Base-by-base conservation (phyloP, 2,797 vertebrate genomes). In the Lepus oiostolus region DNA sequence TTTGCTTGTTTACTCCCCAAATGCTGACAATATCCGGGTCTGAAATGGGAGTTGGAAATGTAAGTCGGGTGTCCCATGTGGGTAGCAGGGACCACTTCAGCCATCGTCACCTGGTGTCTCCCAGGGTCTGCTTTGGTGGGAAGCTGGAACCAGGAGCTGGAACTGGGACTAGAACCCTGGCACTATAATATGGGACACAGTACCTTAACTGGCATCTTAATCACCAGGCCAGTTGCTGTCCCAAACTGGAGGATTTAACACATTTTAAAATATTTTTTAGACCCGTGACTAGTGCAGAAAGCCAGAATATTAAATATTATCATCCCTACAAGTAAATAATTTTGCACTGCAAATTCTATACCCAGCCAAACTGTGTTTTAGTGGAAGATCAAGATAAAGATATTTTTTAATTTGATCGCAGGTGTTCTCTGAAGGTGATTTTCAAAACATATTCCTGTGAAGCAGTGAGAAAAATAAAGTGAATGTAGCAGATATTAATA, bases 301-400 rank as follows among this genome's bases (percentile, higher is more conserved):
- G 26, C n/a, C 12, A 86, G 62, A 86, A 82, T 58, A 88, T 13
- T 85, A 65, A 94, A 74, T 13, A 67, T 70, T 70, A 79, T 88
- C 52, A 76, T 82, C 91, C 85, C 50, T 75, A 26, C 79, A 92
- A 75, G 38, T 21, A 86, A 92, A 54, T 13, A 74, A 86, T 91
- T 91, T 63, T 72, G 7, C 17, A 68, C 16, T 2, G 71, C 21
- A 24, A 50, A 83, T 81, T 93, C 67, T 92, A 22, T 90, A 65
- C 1, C 5, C 67, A 91, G 7, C 7, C 42, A 90, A 86, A 93
- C 19, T 67, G 62, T 74, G 11, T 75, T 90, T 47, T 26, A 87
- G 5, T 77, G 35, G 67, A 35, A 87, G 47, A 26, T 84, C 14
- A 85, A 95, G 80, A 75, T 83, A 74, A 85, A 90, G 28, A 28